Percentiles rank a stretch among this genome's conserved stretches.
Conservation (phyloP, 30 jellyfish, hydroid and myxozoan genomes). For the Pseudorhiza aurosa region DNA sequence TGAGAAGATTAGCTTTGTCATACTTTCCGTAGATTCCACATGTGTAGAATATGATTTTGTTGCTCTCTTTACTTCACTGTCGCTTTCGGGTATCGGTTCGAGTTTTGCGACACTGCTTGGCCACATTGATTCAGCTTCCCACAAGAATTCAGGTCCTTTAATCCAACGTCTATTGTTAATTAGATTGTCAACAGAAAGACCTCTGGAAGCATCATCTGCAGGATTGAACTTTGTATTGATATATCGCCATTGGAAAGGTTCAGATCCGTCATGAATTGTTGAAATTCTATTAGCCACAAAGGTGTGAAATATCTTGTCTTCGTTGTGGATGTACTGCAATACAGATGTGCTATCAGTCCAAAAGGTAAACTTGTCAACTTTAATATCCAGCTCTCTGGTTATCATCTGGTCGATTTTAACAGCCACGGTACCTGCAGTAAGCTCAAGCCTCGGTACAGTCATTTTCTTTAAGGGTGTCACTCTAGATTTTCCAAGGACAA, state of each 20-base stretch:
- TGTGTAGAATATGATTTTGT: not conserved
- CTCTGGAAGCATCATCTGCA: conserved; percentile 55
- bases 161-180: conserved; percentile 30
- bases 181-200: conserved; percentile 12
- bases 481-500: conserved; percentile 46
- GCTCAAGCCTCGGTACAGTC: conserved; percentile 72
- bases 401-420: conserved; percentile 9
- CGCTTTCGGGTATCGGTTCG: conserved; percentile 20
- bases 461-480: conserved; percentile 58
- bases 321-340: conserved; percentile 34
- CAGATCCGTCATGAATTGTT: conserved; percentile 33
- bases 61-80: conserved; percentile 24
- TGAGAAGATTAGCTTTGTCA: not conserved
- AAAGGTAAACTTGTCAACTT: conserved; percentile 1
- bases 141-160: conserved; percentile 47
- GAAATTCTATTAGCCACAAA: conserved; percentile 51
- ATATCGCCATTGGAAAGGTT: conserved; percentile 25
- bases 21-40: not conserved
- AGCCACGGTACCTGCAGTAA: conserved; percentile 40
- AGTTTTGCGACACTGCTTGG: conserved; percentile 2
- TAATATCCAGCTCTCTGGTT: conserved; percentile 21
- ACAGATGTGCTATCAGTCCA: conserved; percentile 78
- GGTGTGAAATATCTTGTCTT: conserved; percentile 40
- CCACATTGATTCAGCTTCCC: conserved; percentile 18
- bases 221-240: conserved; percentile 19